Conservation (phyloP, 2,797 vertebrate genomes). For the Emys orbicularis region DNA sequence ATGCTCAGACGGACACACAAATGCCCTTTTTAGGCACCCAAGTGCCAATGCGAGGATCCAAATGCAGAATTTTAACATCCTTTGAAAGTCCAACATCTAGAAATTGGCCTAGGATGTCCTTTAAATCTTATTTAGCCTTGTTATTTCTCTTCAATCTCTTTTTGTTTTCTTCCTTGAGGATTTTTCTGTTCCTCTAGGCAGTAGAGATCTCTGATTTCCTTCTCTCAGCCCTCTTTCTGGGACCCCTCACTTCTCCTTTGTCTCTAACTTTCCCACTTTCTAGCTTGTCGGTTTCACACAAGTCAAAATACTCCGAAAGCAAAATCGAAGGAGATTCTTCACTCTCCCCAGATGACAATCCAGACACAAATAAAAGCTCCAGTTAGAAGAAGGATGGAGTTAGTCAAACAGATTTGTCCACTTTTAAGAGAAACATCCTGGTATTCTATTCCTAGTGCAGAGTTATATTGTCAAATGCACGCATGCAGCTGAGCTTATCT, state of each 20-base stretch:
- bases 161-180: constrained; percentile 24
- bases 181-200: background rate
- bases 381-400: background rate
- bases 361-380: background rate
- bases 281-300: background rate
- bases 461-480: background rate
- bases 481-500: background rate
- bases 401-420: background rate
- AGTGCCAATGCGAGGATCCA: background rate
- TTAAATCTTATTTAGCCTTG: constrained; percentile 12
- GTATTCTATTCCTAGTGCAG: background rate
- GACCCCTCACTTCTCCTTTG: background rate
- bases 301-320: background rate
- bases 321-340: background rate
- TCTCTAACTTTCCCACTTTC: background rate
- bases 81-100: background rate
- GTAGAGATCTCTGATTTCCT: background rate
- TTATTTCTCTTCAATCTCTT: background rate
- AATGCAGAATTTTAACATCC: background rate
- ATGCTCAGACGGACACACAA: constrained; percentile 37
- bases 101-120: constrained; percentile 23
- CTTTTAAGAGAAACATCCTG: background rate
- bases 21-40: background rate
- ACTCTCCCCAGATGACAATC: background rate
- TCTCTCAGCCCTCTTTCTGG: background rate